These are phyloP conservation scores for Pempheris klunzingeri DNA, from an alignment of 2,797 vertebrate species.

Conservation along the genomic window DNA sequence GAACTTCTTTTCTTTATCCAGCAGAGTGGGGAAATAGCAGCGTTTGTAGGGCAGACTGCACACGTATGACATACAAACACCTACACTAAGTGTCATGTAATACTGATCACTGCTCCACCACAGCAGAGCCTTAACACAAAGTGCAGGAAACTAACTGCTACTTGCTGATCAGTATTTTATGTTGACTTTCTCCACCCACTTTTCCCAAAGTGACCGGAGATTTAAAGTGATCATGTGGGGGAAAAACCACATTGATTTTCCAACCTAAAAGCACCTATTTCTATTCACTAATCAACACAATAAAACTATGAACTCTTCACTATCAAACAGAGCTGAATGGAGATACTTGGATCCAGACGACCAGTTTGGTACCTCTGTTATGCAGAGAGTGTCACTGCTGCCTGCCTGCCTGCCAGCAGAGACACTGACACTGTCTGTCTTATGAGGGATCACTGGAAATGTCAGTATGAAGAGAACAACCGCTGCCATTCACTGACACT, in stretches of 20 bases:
- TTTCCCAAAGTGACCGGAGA: not conserved
- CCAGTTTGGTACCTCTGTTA: not conserved
- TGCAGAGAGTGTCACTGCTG: not conserved
- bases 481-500: conserved; percentile 33
- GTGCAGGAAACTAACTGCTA: not conserved
- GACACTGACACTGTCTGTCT: conserved; percentile 29
- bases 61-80: not conserved
- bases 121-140: conserved; percentile 28
- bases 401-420: conserved; percentile 21
- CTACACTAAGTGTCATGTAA: not conserved
- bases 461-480: conserved; percentile 44
- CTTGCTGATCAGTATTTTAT: conserved; percentile 12
- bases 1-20: not conserved
- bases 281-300: conserved; percentile 10
- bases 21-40: not conserved
- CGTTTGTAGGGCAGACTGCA: not conserved
- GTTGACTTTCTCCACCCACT: conserved; percentile 9
- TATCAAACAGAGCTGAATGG: not conserved
- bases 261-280: conserved; percentile 10
- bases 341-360: not conserved
- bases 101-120: not conserved
- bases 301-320: conserved; percentile 1
- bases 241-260: conserved; percentile 5
- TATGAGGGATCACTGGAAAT: conserved; percentile 43
- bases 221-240: conserved; percentile 8